A percentile compares a stretch with the other conserved stretches of the same genome.
These are phyloP conservation scores for Papilio helenus DNA, from an alignment of 1,140 invertebrate species.

Conservation along the genomic window DNA sequence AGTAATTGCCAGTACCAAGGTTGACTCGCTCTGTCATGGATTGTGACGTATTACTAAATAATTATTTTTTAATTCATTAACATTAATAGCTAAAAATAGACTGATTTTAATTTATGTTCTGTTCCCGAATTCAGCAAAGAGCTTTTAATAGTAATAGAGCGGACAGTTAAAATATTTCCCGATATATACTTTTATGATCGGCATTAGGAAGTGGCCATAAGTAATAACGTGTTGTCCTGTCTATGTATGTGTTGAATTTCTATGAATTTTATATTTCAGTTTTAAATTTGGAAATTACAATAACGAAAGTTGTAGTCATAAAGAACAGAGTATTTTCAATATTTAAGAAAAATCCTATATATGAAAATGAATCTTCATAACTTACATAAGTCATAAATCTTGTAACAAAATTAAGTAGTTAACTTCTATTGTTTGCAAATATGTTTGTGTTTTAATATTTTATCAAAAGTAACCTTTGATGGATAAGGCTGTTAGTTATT, in stretches of 20 bases:
- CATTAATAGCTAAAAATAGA: neutral
- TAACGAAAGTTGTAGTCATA: neutral
- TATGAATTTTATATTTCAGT: no score
- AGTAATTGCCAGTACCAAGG: conserved; percentile 31
- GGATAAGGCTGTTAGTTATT: neutral
- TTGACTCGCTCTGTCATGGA: conserved; percentile 3
- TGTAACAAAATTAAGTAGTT: neutral
- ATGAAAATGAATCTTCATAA: neutral
- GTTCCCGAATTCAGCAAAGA: neutral
- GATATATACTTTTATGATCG: no score
- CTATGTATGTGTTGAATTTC: neutral
- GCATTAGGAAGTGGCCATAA: no score
- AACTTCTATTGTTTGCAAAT: neutral
- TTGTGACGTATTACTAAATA: conserved; percentile 17
- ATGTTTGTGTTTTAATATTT: neutral
- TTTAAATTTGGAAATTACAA: neutral
- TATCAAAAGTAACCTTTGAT: no score
- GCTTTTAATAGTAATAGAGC: neutral
- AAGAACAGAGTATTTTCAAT: neutral
- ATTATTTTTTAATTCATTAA: conserved; percentile 6
- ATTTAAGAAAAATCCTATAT: neutral
- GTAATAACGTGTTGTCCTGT: neutral
- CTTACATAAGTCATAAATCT: neutral
- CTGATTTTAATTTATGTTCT: neutral
- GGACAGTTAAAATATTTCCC: neutral